These are phyloP conservation scores for Aphelocoma californica DNA, from an alignment of 2,797 vertebrate genomes.

Conservation along the genomic window DNA sequence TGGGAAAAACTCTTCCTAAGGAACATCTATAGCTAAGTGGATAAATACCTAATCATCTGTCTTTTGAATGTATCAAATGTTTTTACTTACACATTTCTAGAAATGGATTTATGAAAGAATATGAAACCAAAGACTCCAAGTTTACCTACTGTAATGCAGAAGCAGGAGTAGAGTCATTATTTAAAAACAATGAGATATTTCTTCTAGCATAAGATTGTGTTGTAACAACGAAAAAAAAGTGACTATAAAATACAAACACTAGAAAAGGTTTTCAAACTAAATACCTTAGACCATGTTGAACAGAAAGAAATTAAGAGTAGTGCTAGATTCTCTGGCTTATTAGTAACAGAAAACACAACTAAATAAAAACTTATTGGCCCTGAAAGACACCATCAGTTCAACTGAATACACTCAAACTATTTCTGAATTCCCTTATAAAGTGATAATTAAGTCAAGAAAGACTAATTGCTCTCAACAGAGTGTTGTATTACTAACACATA, in stretches of 20 bases:
- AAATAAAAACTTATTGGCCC: not conserved
- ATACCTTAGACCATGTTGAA: not conserved
- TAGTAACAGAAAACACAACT: not conserved
- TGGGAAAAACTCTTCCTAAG: not conserved
- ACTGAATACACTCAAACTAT: not conserved
- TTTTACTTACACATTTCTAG: not conserved
- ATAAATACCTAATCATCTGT: not conserved
- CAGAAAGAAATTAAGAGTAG: not conserved
- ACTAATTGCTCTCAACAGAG: slow-evolving; percentile 15
- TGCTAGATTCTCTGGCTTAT: not conserved
- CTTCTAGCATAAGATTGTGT: not conserved
- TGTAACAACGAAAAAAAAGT: not conserved
- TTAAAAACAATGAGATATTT: not conserved
- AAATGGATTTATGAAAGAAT: not conserved
- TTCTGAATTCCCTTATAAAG: slow-evolving; percentile 12
- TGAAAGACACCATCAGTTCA: not conserved
- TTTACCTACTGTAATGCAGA: not conserved
- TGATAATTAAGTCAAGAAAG: slow-evolving; percentile 3
- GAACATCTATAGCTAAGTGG: not conserved
- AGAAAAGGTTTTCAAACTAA: not conserved
- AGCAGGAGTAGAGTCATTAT: not conserved
- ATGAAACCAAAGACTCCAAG: not conserved
- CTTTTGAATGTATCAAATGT: not conserved
- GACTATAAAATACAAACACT: not conserved
- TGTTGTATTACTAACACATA: not conserved